Conservation (phyloP, 2,888 invertebrate genomes). For the Pyrrhosoma nymphula region DNA sequence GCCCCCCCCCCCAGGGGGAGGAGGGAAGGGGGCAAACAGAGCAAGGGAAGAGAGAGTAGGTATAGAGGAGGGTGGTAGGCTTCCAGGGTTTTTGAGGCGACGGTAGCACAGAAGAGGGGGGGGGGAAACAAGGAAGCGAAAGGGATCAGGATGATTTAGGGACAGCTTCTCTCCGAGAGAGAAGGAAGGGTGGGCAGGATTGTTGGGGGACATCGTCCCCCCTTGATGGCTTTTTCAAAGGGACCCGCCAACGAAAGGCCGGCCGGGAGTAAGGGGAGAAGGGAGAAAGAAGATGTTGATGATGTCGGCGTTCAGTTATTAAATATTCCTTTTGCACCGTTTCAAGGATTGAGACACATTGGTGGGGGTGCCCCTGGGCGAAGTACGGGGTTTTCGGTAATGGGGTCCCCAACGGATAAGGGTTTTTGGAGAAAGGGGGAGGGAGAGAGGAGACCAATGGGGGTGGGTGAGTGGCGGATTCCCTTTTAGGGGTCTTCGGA, state of each 20-base stretch:
- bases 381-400: neutral
- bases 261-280: neutral
- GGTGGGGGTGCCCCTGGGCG: neutral
- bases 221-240: slow-evolving; percentile 14
- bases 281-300: slow-evolving; percentile 1
- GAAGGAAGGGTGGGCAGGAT: neutral
- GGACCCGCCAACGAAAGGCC: neutral
- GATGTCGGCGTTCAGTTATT: slow-evolving; percentile 17
- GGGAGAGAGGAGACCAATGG: neutral
- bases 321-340: slow-evolving; percentile 39
- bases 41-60: neutral
- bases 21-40: neutral
- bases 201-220: neutral
- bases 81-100: neutral
- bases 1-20: no score
- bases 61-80: neutral
- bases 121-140: neutral
- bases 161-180: neutral
- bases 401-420: neutral
- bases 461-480: neutral
- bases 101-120: neutral
- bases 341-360: neutral
- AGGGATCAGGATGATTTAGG: slow-evolving; percentile 1
- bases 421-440: neutral
- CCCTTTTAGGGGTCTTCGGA: no score